Evolutionary conservation across 2,797 vertebrate species (phyloP).

Genomic region (Micrastur ruficollis): DNA sequence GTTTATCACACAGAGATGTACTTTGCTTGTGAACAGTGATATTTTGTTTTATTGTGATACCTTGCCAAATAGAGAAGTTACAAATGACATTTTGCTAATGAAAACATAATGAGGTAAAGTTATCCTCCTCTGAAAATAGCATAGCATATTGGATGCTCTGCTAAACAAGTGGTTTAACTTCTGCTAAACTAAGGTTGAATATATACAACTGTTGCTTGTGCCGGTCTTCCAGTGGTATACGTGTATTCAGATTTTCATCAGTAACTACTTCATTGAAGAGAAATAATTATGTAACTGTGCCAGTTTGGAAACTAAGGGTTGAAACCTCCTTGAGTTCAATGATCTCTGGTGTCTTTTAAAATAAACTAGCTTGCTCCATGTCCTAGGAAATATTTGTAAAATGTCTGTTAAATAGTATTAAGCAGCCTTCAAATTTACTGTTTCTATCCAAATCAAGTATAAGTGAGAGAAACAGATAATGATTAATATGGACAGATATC

Average conservation of each 20-base stretch:
- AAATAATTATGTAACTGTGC: neutral
- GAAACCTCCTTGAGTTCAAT: neutral
- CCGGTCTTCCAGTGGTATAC: neutral
- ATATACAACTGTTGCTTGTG: neutral
- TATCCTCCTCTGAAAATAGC: neutral
- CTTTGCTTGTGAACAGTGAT: neutral
- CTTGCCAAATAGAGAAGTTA: neutral
- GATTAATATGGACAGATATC: too few relatives aligned
- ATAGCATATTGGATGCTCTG: neutral
- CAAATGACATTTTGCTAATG: neutral
- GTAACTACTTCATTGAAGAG: neutral
- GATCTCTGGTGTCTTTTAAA: neutral
- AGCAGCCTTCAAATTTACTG: neutral
- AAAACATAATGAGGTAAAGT: neutral
- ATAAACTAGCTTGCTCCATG: neutral
- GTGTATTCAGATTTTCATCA: neutral
- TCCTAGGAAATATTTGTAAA: neutral
- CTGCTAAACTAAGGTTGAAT: neutral
- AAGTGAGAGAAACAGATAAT: neutral
- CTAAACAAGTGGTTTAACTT: neutral
- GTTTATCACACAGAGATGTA: neutral
- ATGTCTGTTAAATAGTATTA: neutral
- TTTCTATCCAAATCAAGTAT: neutral
- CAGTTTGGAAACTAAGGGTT: neutral
- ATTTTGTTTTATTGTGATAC: neutral